A percentile compares a stretch with the other conserved stretches of the same genome.
Conservation (phyloP, 2,113 vertebrate genomes). For the Pteronura brasiliensis region DNA sequence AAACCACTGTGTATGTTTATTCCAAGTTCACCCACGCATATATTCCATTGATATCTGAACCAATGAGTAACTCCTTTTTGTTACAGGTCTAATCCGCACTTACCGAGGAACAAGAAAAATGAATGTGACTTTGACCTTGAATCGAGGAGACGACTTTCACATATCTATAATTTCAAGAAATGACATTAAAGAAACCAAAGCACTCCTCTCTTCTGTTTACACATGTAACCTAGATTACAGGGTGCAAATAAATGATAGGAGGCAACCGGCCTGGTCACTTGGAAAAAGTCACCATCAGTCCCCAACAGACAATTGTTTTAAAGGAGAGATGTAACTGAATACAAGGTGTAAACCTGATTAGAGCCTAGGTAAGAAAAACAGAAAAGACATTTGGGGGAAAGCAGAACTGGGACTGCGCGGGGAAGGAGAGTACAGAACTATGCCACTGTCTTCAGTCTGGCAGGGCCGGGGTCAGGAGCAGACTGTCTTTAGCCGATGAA, state of each 20-base stretch:
- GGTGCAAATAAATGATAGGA: constrained; percentile 43
- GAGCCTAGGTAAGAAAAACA: not conserved
- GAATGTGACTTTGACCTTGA: constrained; percentile 41
- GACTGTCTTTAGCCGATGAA: not conserved
- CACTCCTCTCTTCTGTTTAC: not conserved
- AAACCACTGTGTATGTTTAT: constrained; percentile 52
- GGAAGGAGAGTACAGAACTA: not conserved
- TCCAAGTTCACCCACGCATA: constrained; percentile 79
- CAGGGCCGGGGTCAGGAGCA: not conserved
- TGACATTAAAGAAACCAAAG: constrained; percentile 5
- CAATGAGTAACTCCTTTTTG: constrained; percentile 74
- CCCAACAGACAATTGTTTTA: not conserved
- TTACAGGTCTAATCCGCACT: constrained; percentile 69
- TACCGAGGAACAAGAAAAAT: constrained; percentile 55
- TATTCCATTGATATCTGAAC: constrained; percentile 70
- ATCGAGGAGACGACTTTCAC: constrained; percentile 50
- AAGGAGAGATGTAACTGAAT: not conserved
- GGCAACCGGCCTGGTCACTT: not conserved
- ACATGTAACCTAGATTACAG: not conserved
- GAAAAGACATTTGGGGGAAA: not conserved
- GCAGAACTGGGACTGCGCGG: not conserved
- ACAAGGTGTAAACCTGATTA: not conserved
- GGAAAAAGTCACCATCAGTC: not conserved
- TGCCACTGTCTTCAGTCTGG: not conserved
- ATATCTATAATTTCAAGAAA: constrained; percentile 20